Percentiles rank a stretch among this genome's conserved stretches.
Conservation (phyloP, 2,888 invertebrate species). For the Latrodectus elegans region DNA sequence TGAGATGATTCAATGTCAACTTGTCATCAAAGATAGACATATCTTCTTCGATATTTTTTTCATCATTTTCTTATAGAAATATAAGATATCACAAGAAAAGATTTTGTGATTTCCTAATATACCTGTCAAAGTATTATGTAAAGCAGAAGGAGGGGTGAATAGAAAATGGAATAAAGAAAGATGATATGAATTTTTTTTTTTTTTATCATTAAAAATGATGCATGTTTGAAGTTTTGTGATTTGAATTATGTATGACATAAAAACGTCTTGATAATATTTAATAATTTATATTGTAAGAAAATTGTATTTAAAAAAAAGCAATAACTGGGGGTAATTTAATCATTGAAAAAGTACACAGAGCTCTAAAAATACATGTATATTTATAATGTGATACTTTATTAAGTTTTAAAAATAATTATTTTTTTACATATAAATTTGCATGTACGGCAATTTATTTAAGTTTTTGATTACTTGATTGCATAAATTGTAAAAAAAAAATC, state of each 20-base stretch:
- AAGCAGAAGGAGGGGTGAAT: not conserved
- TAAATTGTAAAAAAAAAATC: no score
- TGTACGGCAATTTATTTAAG: no score
- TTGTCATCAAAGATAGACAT: conserved; percentile 49
- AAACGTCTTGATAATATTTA: not conserved
- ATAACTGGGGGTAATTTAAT: no score
- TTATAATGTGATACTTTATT: no score
- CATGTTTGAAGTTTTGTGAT: not conserved
- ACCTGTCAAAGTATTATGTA: not conserved
- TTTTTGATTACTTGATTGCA: no score
- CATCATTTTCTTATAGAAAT: not conserved
- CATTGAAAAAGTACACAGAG: no score
- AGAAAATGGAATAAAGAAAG: not conserved
- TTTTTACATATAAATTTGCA: no score
- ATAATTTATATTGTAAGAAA: not conserved
- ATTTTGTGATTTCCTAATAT: not conserved
- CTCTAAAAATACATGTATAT: no score
- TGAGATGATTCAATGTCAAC: conserved; percentile 57
- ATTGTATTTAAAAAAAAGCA: no score
- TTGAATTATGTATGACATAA: not conserved
- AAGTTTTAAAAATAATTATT: no score
- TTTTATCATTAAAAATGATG: no score
- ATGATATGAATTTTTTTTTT: no score
- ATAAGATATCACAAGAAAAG: not conserved
- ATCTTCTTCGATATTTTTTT: conserved; percentile 42